These are phyloP conservation scores for Ailurus styani DNA, from an alignment of 2,113 vertebrate species.

Conservation along the genomic window DNA sequence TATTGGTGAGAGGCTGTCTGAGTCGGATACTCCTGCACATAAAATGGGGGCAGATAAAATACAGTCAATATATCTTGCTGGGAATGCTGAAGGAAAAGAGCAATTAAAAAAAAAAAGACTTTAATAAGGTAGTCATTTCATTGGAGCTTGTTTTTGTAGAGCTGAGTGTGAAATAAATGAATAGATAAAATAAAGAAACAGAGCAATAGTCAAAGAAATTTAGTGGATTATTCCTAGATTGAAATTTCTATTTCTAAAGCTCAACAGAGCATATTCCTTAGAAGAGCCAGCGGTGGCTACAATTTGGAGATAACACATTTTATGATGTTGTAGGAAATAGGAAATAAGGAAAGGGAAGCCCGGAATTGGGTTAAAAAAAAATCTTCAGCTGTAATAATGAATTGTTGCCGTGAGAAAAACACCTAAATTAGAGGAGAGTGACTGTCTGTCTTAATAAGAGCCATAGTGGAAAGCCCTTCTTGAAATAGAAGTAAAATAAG, in stretches of 20 bases:
- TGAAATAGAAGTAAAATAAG: conserved; percentile 67
- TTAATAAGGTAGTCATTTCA: neutral
- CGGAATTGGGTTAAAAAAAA: conserved; percentile 33
- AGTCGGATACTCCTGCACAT: neutral
- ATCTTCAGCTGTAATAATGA: conserved; percentile 64
- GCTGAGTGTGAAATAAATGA: neutral
- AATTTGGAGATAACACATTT: neutral
- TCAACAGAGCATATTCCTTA: neutral
- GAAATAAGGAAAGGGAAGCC: conserved; percentile 30
- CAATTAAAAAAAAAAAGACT: neutral
- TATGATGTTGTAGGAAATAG: conserved; percentile 24
- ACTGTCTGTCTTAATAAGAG: conserved; percentile 56
- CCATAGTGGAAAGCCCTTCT: conserved; percentile 44
- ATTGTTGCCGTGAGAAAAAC: conserved; percentile 45
- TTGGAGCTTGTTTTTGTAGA: neutral
- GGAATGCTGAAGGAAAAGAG: neutral
- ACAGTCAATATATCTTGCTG: neutral
- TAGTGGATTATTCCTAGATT: neutral
- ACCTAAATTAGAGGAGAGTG: conserved; percentile 26
- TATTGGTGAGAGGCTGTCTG: neutral
- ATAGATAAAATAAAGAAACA: neutral
- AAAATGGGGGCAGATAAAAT: conserved; percentile 20
- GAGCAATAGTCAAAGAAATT: neutral
- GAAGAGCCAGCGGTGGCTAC: neutral
- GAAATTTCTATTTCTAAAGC: neutral